These are phyloP conservation scores for Rhadina sibilatrix DNA, from an alignment of 2,113 vertebrate genomes.

Conservation along the genomic window DNA sequence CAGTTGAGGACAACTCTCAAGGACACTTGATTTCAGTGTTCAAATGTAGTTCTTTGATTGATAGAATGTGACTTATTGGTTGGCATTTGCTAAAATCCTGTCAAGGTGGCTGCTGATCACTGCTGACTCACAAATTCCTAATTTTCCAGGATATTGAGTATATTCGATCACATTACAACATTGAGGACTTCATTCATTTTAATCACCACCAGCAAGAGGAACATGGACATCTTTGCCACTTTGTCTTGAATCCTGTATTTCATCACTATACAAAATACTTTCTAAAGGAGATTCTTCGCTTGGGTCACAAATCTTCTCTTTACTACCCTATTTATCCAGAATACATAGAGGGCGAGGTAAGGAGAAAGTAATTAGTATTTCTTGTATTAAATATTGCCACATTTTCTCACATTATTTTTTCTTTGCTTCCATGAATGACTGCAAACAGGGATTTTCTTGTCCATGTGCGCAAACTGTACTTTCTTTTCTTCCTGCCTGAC, in stretches of 20 bases:
- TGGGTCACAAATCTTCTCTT: constrained; percentile 84
- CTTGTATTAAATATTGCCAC: background rate
- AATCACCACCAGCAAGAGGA: constrained; percentile 80
- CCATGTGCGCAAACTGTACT: background rate
- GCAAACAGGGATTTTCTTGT: background rate
- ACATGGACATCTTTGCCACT: constrained; percentile 84
- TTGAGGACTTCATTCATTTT: constrained; percentile 91
- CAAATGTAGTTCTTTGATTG: background rate
- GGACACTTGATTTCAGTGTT: background rate
- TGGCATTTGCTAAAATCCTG: background rate
- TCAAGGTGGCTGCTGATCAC: background rate
- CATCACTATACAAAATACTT: constrained; percentile 79
- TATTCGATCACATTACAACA: constrained; percentile 84
- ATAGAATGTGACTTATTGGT: background rate
- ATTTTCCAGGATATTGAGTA: constrained; percentile 84
- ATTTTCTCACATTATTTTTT: background rate
- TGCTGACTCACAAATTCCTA: background rate
- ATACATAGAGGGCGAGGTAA: constrained; percentile 74
- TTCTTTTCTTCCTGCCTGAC: background rate
- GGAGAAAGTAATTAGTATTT: background rate
- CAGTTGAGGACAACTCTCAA: background rate
- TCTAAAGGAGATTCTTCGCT: constrained; percentile 87
- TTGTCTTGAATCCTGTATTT: constrained; percentile 79
- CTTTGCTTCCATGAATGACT: background rate
- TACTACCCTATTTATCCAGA: constrained; percentile 81